Evolutionary conservation across 2,113 vertebrate genomes (phyloP).

Genomic region (Macquaria ambigua): DNA sequence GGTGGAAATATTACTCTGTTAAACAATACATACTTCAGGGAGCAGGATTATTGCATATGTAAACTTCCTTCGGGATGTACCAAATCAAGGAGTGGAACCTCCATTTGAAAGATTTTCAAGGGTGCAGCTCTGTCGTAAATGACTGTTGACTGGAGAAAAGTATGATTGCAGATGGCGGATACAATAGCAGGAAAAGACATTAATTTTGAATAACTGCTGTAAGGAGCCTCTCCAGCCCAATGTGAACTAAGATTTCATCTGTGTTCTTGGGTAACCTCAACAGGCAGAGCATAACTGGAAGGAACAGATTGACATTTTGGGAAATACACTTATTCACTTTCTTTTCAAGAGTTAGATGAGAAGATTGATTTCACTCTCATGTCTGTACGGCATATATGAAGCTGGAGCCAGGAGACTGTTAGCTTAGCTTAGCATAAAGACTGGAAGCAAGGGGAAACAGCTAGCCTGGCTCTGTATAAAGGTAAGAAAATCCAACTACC

Average conservation of each 20-base stretch:
- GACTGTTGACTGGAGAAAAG: conserved; percentile 2
- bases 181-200: conserved; percentile 45
- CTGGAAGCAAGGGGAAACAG: not conserved
- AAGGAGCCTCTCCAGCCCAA: conserved; percentile 22
- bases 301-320: not conserved
- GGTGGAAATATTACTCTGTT: conserved; percentile 3
- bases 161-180: conserved; percentile 49
- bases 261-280: conserved; percentile 13
- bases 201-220: conserved; percentile 25
- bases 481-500: not conserved
- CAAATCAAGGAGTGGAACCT: conserved; percentile 16
- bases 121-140: conserved; percentile 29
- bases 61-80: not conserved
- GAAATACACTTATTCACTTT: conserved; percentile 9
- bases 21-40: not conserved
- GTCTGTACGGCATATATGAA: not conserved
- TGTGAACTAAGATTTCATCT: not conserved
- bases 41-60: conserved; percentile 9
- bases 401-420: not conserved
- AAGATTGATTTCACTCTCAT: not conserved
- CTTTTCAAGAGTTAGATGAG: not conserved
- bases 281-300: not conserved
- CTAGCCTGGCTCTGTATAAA: not conserved
- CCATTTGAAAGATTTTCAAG: not conserved
- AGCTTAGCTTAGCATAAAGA: not conserved